Base-by-base conservation (phyloP, 2,797 vertebrate species). In the Danionella dracula region DNA sequence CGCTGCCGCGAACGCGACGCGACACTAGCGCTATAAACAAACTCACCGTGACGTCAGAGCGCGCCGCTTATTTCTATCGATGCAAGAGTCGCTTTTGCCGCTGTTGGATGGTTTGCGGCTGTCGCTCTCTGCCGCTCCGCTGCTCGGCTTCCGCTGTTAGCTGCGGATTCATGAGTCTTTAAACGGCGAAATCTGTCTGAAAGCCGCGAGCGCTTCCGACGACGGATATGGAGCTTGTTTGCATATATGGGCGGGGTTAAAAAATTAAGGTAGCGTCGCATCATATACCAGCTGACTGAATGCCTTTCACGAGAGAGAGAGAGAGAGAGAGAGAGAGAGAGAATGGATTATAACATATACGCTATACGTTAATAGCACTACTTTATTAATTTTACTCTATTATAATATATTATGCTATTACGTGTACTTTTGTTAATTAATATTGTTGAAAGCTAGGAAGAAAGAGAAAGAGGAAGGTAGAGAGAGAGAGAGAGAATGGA, bases 121-220 rank as follows among this genome's bases (percentile, higher is more conserved):
- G 34, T 23, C n/a, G 51, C 6, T 5, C 4, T 55, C 34, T 79
- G 84, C 83, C 12, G 46, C 38, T 35, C 23, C 71, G 71, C 65
- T 70, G 73, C 74, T 48, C 49, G 79, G 67, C 76, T 79, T 53
- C 79, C 71, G 76, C 74, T 45, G 78, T 81, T 72, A 77, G 77
- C 79, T 74, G 49, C 72, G 51, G 78, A 82, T 84, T 85, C 86
- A 84, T 86, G 75, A 84, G 84, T 85, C 85, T 88, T 88, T 89
- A 87, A 88, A 27, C 76, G 86, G 82, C 81, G 81, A 81, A 78
- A 84, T 74, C 73, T 74, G 83, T 85, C 84, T 87, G 88, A 78
- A 66, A 73, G 65, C 79, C 80, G 68, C 70, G 64, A 61, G 63
- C 50, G 62, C 81, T 90, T 90, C 87, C 87, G 87, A 2, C 62